These are phyloP conservation scores for Ephestia elutella DNA, from an alignment of 1,140 invertebrate species.

Conservation along the genomic window DNA sequence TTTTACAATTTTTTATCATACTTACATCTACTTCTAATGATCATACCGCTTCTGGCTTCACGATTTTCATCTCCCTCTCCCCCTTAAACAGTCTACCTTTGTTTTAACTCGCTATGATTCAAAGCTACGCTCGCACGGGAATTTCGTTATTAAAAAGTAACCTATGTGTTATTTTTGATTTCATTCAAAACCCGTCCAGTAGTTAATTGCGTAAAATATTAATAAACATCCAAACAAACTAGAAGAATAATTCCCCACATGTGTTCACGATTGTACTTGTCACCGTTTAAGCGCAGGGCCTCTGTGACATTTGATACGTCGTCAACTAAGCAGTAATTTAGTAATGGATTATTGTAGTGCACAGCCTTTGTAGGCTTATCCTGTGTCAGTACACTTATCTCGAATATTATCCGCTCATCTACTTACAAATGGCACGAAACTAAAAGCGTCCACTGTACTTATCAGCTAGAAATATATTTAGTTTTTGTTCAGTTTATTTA, in stretches of 20 bases:
- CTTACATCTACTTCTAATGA: too few species aligned
- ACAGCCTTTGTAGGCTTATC: slow-evolving; percentile 5
- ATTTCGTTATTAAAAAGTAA: too few species aligned
- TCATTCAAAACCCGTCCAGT: too few species aligned
- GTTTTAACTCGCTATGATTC: too few species aligned
- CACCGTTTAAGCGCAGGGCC: background rate
- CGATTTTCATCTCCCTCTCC: too few species aligned
- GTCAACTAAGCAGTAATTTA: slow-evolving; percentile 48
- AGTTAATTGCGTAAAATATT: too few species aligned
- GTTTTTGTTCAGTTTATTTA: background rate
- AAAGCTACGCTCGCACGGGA: too few species aligned
- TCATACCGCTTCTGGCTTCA: too few species aligned
- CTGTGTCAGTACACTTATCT: slow-evolving; percentile 1
- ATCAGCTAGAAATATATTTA: background rate
- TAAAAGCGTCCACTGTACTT: background rate
- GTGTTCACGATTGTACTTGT: background rate
- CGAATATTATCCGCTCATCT: background rate
- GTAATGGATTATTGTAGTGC: slow-evolving; percentile 53
- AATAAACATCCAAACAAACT: too few species aligned
- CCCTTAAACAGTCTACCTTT: too few species aligned
- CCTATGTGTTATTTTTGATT: too few species aligned
- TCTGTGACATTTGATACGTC: slow-evolving; percentile 23
- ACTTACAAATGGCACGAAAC: background rate
- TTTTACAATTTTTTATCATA: too few species aligned
- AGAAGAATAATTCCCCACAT: background rate